Conservation (phyloP, 30 jellyfish, hydroid and myxozoan genomes). For the Kudoa iwatai region DNA sequence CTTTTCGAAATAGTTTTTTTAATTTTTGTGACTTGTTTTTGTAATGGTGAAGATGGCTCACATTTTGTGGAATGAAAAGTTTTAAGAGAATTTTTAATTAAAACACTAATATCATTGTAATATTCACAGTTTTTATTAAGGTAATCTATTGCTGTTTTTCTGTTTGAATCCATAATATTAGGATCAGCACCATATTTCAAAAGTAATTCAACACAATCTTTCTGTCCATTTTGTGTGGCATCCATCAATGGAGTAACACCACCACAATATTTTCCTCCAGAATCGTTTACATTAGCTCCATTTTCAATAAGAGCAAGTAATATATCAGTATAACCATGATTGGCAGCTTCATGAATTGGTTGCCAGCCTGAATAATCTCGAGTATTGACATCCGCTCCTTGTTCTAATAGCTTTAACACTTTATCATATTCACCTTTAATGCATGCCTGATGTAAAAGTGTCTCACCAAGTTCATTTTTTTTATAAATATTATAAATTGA, state of each 20-base stretch:
- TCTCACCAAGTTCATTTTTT: conserved; percentile 48
- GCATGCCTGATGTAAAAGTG: conserved; percentile 70
- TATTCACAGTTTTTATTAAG: no score
- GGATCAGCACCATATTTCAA: conserved; percentile 21
- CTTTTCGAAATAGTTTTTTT: no score
- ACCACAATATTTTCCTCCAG: conserved; percentile 68
- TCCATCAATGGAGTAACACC: conserved; percentile 68
- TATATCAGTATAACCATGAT: conserved; percentile 35
- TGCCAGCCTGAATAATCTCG: conserved; percentile 93
- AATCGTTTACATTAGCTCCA: conserved; percentile 66
- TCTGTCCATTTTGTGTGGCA: conserved; percentile 68
- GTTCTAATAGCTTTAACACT: conserved; percentile 10
- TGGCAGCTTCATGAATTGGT: conserved; percentile 80
- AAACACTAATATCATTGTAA: no score
- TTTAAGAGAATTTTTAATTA: no score
- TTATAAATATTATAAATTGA: conserved; percentile 6
- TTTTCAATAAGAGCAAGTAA: conserved; percentile 6
- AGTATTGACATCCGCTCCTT: conserved; percentile 43
- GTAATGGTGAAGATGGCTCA: no score
- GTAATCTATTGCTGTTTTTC: no score
- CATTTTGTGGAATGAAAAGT: no score
- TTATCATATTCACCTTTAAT: conserved; percentile 14
- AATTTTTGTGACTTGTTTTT: no score
- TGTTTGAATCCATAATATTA: conserved; percentile 2
- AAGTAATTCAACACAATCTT: conserved; percentile 18